phyloP scores from a whole-genome alignment of 2,888 invertebrate genomes.

The Herminia tarsipennalis region DNA sequence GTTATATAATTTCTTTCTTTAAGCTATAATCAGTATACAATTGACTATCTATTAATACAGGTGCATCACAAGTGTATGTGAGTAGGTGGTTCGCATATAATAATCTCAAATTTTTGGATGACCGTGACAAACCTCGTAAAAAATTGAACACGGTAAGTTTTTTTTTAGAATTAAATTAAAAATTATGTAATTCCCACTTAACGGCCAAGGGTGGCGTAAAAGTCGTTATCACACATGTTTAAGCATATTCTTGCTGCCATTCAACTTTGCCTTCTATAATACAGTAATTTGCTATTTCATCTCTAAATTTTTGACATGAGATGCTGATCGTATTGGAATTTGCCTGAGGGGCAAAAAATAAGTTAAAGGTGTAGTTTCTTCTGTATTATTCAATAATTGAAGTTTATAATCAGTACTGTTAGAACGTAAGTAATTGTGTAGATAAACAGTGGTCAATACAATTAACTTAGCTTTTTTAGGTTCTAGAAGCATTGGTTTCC shows the following conservation, averaged over 20 bases:
- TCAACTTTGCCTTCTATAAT: too few relatives aligned
- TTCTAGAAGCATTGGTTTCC: neutral
- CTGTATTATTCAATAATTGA: too few relatives aligned
- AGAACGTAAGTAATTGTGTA: too few relatives aligned
- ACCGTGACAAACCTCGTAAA: constrained; percentile 9
- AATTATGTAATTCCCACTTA: constrained; percentile 3
- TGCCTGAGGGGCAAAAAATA: too few relatives aligned
- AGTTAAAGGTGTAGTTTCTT: too few relatives aligned
- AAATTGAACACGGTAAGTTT: constrained; percentile 7
- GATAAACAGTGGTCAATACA: neutral
- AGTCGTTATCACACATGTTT: too few relatives aligned
- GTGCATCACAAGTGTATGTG: constrained; percentile 13
- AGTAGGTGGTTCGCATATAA: constrained; percentile 10
- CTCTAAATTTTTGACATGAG: too few relatives aligned
- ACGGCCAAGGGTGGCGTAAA: constrained; percentile 5
- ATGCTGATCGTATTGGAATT: too few relatives aligned
- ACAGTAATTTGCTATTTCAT: too few relatives aligned
- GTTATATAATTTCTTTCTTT: constrained; percentile 12
- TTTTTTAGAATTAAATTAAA: constrained; percentile 8
- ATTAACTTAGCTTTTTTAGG: neutral
- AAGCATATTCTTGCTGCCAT: too few relatives aligned
- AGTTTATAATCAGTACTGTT: too few relatives aligned
- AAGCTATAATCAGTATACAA: constrained; percentile 5
- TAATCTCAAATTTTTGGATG: constrained; percentile 5
- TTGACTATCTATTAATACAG: constrained; percentile 8